phyloP scores from a whole-genome alignment of 2,888 invertebrate species.

The Danaus chrysippus region DNA sequence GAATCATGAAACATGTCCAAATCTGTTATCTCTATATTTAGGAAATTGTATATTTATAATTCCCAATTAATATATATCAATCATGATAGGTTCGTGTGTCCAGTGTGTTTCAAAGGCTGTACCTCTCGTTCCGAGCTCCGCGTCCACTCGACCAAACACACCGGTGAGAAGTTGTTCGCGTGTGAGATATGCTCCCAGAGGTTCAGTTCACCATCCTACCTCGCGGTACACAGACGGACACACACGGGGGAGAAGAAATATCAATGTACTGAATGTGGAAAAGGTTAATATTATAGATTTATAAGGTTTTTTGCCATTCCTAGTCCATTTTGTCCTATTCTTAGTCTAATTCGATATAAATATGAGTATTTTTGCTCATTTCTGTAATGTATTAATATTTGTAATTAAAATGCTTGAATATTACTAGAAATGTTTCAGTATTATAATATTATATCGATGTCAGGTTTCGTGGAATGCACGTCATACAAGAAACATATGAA shows the following conservation, averaged over 20 bases:
- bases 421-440: not conserved
- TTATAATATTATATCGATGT: not conserved
- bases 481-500: constrained; percentile 70
- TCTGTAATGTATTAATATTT: not conserved
- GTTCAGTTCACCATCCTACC: constrained; percentile 67
- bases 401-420: not conserved
- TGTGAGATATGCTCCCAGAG: constrained; percentile 61
- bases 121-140: constrained; percentile 68
- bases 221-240: constrained; percentile 65
- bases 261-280: constrained; percentile 60
- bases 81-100: constrained; percentile 61
- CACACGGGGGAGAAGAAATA: constrained; percentile 63
- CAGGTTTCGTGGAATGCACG: constrained; percentile 65
- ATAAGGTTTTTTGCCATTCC: too few species aligned
- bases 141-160: constrained; percentile 62
- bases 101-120: constrained; percentile 69
- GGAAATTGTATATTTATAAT: too few species aligned
- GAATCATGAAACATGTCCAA: too few species aligned
- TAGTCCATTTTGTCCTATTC: too few species aligned
- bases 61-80: not conserved
- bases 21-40: too few species aligned
- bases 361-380: too few species aligned
- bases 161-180: constrained; percentile 69
- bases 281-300: constrained; percentile 42
- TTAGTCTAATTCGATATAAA: too few species aligned